Base-by-base conservation (phyloP, 2,888 invertebrate genomes). In the Scotopteryx bipunctaria region DNA sequence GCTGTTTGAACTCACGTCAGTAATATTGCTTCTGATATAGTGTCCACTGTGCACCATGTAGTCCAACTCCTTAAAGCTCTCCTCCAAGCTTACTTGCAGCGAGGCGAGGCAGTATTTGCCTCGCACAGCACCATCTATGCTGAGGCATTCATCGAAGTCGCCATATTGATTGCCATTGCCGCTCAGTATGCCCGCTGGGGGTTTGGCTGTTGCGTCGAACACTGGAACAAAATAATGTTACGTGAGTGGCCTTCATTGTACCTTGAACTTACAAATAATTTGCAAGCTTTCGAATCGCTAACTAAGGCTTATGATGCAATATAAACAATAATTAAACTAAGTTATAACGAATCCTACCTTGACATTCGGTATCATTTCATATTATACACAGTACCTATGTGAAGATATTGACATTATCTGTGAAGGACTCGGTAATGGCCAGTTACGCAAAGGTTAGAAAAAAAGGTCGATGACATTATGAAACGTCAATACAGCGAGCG, bases 121-220 rank as follows among this genome's bases (percentile, higher is more conserved):
- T 2, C 82, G 81, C n/a, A 93, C 90, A 0, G 86, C 86, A 0
- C 86, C 88, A 35, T 91, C 84, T 21, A 92, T 73, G 59, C 84
- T 83, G 54, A 94, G 78, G 69, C 94, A 94, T 70, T 94, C 93
- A 78, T 94, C 94, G 64, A 92, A 94, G 78, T 94, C 94, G 0
- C 94, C 94, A 40, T 92, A 92, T 64, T 94, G 94, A 81, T 94
- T 94, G 3, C 92, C 91, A 64, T 94, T 94, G 5, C 94, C 94
- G 64, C 91, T 93, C 13, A 94, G 76, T 32, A 94, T 89, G 21
- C 94, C 94, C 0, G 94, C 91, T 0, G 94, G 93, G 3, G 93
- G 86, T 76, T 94, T 94, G 1, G 94, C 94, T 2, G 93, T 92
- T n/a, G 94, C 92, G 73, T 94, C 94, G 69, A 93, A 92, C 93